phyloP scores from a whole-genome alignment of 1,140 invertebrate species.

The Fopius arisanus region DNA sequence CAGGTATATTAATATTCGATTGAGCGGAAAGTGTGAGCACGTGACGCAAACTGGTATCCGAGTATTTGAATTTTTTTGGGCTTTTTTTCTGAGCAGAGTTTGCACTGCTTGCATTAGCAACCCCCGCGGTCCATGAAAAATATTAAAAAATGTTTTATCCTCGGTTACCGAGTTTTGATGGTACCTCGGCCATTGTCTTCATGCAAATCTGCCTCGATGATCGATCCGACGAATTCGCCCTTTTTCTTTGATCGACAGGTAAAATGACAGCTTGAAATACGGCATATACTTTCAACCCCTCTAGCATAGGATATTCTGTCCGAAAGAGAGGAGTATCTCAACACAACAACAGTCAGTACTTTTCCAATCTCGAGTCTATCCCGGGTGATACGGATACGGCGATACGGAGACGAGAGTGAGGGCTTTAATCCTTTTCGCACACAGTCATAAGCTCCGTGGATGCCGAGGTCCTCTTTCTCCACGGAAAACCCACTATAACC shows the following conservation, averaged over 20 bases:
- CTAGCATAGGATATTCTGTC: slow-evolving; percentile 13
- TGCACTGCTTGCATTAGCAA: too few relatives aligned
- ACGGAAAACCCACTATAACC: slow-evolving; percentile 27
- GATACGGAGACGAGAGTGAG: slow-evolving; percentile 32
- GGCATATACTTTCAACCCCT: background rate
- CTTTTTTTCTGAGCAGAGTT: too few relatives aligned
- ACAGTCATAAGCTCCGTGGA: slow-evolving; percentile 50
- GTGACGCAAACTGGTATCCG: too few relatives aligned
- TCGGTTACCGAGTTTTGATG: slow-evolving; percentile 39
- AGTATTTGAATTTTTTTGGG: too few relatives aligned
- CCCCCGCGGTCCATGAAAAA: background rate
- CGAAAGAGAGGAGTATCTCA: slow-evolving; percentile 32
- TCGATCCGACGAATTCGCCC: slow-evolving; percentile 37
- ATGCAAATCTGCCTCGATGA: slow-evolving; percentile 32
- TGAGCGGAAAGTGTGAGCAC: too few relatives aligned
- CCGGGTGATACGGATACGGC: slow-evolving; percentile 26
- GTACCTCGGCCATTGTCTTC: slow-evolving; percentile 19
- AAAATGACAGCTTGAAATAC: slow-evolving; percentile 41
- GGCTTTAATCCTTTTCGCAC: slow-evolving; percentile 53
- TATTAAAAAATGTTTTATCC: background rate
- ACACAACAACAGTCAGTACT: slow-evolving; percentile 32
- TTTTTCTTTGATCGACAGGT: slow-evolving; percentile 57
- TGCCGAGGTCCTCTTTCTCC: slow-evolving; percentile 33
- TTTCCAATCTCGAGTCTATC: slow-evolving; percentile 27
- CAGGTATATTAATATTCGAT: too few relatives aligned